phyloP scores from a whole-genome alignment of 2,888 invertebrate genomes.

The Hirtodrosophila trivittata region DNA sequence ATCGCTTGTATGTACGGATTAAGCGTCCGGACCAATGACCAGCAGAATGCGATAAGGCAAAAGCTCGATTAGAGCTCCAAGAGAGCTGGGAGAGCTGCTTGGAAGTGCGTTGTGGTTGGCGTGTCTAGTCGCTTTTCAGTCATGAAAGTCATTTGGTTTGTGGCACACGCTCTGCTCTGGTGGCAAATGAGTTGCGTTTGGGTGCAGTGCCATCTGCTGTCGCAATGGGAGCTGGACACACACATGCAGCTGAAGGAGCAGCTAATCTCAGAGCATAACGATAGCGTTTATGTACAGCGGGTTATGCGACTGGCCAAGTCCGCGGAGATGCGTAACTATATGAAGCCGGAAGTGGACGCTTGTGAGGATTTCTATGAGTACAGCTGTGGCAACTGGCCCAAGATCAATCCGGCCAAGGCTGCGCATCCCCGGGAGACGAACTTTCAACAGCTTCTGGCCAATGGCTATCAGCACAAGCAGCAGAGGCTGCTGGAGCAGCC shows the following conservation, averaged over 20 bases:
- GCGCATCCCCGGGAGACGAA: constrained; percentile 69
- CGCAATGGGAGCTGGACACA: constrained; percentile 52
- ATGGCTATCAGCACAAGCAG: constrained; percentile 73
- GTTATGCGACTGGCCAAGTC: constrained; percentile 79
- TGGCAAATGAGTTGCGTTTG: constrained; percentile 9
- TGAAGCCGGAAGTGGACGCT: constrained; percentile 69
- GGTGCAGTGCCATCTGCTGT: constrained; percentile 40
- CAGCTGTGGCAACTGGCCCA: constrained; percentile 81
- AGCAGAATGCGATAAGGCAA: no score
- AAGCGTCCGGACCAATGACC: no score
- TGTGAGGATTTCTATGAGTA: constrained; percentile 80
- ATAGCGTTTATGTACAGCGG: constrained; percentile 70
- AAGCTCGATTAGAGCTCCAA: no score
- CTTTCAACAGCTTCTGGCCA: constrained; percentile 63
- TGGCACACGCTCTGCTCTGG: constrained; percentile 25
- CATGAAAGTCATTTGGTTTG: constrained; percentile 51
- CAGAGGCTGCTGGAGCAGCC: constrained; percentile 63
- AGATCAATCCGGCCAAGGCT: constrained; percentile 73
- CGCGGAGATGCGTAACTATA: constrained; percentile 78
- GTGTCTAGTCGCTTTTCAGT: constrained; percentile 51
- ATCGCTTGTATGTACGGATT: no score
- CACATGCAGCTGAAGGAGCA: constrained; percentile 64
- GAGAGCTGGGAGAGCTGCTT: constrained; percentile 25
- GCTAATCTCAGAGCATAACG: constrained; percentile 69
- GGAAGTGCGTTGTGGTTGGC: constrained; percentile 57